These are phyloP conservation scores for Deroplatys truncata DNA, from an alignment of 2,888 invertebrate species.

Conservation along the genomic window DNA sequence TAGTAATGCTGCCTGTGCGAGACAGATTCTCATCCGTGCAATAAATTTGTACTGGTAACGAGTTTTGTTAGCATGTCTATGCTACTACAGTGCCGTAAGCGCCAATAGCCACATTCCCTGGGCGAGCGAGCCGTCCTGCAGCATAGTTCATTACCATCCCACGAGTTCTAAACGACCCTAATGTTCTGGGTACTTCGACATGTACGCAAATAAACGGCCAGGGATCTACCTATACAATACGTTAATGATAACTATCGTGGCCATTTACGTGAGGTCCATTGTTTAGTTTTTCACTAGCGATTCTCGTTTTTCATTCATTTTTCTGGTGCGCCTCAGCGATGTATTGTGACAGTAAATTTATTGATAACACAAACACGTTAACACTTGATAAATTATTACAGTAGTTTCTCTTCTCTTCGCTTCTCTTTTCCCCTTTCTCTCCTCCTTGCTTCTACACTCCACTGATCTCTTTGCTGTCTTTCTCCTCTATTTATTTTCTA, in stretches of 20 bases:
- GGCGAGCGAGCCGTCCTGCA: background rate
- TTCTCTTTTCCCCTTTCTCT: no score
- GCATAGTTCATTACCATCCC: background rate
- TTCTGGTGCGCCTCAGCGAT: no score
- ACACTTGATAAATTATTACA: no score
- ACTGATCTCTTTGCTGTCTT: no score
- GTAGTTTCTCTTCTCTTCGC: no score
- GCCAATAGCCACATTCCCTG: background rate
- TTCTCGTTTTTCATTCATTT: no score
- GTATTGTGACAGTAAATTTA: no score
- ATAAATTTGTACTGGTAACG: background rate
- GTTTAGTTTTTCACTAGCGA: background rate
- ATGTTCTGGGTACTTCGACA: background rate
- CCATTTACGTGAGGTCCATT: background rate
- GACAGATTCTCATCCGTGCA: background rate
- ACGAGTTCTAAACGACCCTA: background rate
- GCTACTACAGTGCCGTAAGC: background rate
- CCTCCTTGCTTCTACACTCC: no score
- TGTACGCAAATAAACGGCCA: background rate
- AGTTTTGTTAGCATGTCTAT: background rate
- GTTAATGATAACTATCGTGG: background rate
- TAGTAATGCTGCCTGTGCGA: background rate
- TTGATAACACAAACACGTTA: no score
- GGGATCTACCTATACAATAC: background rate
- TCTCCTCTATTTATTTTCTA: no score